These are phyloP conservation scores for Oreotrochilus melanogaster DNA, from an alignment of 2,113 vertebrate genomes.

Conservation along the genomic window DNA sequence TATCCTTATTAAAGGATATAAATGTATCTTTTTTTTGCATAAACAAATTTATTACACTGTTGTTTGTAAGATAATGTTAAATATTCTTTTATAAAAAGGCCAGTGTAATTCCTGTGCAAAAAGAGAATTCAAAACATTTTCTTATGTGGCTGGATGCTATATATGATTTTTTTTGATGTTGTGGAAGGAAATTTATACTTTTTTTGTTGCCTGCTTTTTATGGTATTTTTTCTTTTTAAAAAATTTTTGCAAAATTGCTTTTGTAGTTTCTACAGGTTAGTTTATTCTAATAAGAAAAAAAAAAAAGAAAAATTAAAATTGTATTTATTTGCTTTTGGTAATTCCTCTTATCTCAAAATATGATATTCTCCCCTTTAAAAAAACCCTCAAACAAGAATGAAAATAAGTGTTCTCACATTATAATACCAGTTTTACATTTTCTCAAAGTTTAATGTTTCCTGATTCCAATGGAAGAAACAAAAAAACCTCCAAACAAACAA, in stretches of 20 bases:
- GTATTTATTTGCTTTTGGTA: not conserved
- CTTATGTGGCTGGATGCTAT: not conserved
- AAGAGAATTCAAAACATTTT: not conserved
- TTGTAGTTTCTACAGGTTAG: not conserved
- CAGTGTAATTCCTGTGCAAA: not conserved
- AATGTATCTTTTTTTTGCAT: not conserved
- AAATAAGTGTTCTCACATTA: not conserved
- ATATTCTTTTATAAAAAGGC: not conserved
- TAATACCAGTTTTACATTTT: not conserved
- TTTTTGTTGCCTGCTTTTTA: not conserved
- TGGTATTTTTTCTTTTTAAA: not conserved
- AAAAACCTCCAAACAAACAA: no score
- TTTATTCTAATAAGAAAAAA: not conserved
- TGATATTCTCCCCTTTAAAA: fast-evolving
- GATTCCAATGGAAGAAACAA: not conserved
- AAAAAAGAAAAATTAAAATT: not conserved
- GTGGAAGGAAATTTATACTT: fast-evolving
- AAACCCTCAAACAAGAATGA: not conserved
- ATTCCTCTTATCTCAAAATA: fast-evolving
- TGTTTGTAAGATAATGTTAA: not conserved
- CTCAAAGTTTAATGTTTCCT: not conserved
- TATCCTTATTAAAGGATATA: not conserved
- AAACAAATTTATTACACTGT: not conserved
- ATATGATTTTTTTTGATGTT: not conserved
- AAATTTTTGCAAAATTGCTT: not conserved